Base-by-base conservation (phyloP, 2,888 invertebrate genomes). In the Brachypalpus laphriformis region DNA sequence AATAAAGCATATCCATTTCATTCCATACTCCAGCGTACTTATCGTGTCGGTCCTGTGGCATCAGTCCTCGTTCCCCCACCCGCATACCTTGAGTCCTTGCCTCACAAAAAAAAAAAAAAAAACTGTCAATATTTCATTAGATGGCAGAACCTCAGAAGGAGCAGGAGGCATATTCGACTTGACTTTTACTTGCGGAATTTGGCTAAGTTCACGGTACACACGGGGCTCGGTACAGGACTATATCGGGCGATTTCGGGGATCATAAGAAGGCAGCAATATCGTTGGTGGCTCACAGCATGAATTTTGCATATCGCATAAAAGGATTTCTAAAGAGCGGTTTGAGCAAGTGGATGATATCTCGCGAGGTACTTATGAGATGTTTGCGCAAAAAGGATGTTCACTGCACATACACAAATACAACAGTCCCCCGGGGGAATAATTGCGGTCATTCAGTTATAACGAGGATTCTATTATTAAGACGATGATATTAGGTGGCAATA, bases 321-420 rank as follows among this genome's bases (percentile, higher is more conserved):
- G 85, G 85, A 85, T 85, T 85, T 81, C 81, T 85, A 81, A 85
- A 85, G 85, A 85, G 75, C 63, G 85, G 75, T 85, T 85, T 81
- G 85, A 51, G 59, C 51, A 61, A 75, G 65, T 54, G 51, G 81
- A 76, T 76, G 71, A 75, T 71, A 66, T 65, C 66, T 76, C 81
- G 85, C 74, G 81, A 61, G 76, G 75, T 71, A 85, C 75, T 83
- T 75, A 74, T 66, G 45, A 47, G 16, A 66, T 78, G 72, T 72
- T 66, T 54, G 78, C 14, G 16, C 51, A 63, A 8, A 83, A 31
- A 61, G 37, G 51, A 54, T 25, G 45, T 34, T 49, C 18, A n/a
- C 70, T 51, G 42, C 42, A 14, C 22, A n/a, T 11, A 47, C 7
- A 20, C 31, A 57, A 3, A 11, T 37, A 40, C 37, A n/a, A 11